Conservation (phyloP, 1,140 invertebrate genomes). For the Oscheius sp. region DNA sequence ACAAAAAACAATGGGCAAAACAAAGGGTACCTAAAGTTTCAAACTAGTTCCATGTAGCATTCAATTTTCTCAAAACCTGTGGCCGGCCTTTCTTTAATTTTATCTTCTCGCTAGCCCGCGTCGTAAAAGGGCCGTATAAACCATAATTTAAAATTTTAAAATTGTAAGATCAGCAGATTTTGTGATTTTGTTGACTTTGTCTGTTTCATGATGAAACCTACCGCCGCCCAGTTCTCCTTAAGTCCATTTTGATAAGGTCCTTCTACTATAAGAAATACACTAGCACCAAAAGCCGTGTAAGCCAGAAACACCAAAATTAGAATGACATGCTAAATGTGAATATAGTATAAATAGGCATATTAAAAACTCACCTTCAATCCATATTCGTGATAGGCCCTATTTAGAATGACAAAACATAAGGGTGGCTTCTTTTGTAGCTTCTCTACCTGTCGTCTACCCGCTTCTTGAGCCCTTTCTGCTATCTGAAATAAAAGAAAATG, state of each 20-base stretch:
- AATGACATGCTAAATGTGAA: slow-evolving; percentile 16
- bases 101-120: no score
- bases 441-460: slow-evolving; percentile 31
- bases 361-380: slow-evolving; percentile 24
- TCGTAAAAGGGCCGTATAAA: no score
- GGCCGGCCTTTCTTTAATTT: no score
- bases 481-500: background rate
- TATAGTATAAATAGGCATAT: background rate
- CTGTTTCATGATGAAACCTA: background rate
- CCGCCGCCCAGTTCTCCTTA: slow-evolving; percentile 17
- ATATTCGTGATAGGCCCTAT: slow-evolving; percentile 36
- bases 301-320: slow-evolving; percentile 34
- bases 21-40: no score
- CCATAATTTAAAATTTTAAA: no score
- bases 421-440: slow-evolving; percentile 33
- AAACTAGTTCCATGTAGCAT: no score
- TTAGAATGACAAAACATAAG: slow-evolving; percentile 26
- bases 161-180: no score
- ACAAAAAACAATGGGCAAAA: no score
- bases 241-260: slow-evolving; percentile 30
- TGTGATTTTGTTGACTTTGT: no score
- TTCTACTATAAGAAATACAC: slow-evolving; percentile 37
- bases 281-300: slow-evolving; percentile 30
- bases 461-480: slow-evolving; percentile 19
- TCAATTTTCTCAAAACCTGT: no score